Evolutionary conservation across 2,113 vertebrate genomes (phyloP).

Genomic region (Hypocryptadius cinnamomeus): DNA sequence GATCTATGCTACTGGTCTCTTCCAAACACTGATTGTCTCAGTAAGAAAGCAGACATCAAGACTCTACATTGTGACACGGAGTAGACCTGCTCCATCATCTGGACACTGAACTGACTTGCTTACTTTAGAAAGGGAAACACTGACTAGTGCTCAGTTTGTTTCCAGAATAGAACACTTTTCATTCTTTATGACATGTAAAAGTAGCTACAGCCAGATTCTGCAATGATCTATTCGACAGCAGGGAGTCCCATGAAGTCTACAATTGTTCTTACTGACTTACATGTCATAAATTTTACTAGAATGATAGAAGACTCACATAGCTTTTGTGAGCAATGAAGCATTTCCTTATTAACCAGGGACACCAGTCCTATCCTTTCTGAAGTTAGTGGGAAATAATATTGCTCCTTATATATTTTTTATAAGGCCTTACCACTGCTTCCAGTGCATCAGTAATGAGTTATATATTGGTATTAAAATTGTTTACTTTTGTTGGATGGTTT

Average conservation of each 20-base stretch:
- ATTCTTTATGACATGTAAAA: not conserved
- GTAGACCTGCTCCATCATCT: not conserved
- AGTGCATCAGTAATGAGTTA: not conserved
- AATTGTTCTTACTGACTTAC: not conserved
- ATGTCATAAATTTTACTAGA: not conserved
- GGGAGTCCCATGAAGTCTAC: not conserved
- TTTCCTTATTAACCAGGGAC: conserved; percentile 4
- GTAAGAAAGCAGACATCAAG: not conserved
- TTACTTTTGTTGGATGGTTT: not conserved
- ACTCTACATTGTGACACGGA: not conserved
- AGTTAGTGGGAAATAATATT: not conserved
- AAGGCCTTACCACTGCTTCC: not conserved
- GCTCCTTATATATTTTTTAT: not conserved
- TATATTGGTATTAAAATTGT: not conserved
- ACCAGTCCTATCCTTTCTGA: not conserved
- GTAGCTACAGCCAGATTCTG: not conserved
- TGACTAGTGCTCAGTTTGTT: not conserved
- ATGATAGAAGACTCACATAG: not conserved
- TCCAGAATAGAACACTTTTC: not conserved
- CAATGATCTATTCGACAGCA: not conserved
- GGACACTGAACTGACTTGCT: not conserved
- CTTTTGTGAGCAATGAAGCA: not conserved
- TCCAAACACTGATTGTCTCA: not conserved
- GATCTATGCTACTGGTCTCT: not conserved
- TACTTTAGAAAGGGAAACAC: not conserved